These are phyloP conservation scores for Dolomedes plantarius DNA, from an alignment of 2,888 invertebrate genomes.

Conservation along the genomic window DNA sequence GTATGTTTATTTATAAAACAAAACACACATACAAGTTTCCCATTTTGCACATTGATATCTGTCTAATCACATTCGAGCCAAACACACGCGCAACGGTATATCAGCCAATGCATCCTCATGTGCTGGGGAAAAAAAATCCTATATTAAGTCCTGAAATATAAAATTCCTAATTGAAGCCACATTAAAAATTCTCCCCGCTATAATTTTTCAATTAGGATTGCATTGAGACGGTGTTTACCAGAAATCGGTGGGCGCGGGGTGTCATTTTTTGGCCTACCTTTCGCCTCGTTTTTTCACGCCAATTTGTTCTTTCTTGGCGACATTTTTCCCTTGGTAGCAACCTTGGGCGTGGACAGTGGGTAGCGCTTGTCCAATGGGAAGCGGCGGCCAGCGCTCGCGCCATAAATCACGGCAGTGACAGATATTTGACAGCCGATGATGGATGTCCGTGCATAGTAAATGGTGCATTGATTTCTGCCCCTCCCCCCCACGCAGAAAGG, in stretches of 20 bases:
- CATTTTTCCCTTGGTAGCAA: constrained; percentile 34
- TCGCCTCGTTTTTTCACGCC: background rate
- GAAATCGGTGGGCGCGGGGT: background rate
- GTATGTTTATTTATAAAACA: too few relatives aligned
- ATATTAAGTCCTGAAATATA: too few relatives aligned
- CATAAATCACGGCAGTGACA: constrained; percentile 72
- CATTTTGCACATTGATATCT: too few relatives aligned
- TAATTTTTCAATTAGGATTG: background rate
- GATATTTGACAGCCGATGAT: constrained; percentile 72
- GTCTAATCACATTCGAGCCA: too few relatives aligned
- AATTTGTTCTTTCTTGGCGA: constrained; percentile 6
- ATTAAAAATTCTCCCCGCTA: background rate
- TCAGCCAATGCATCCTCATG: too few relatives aligned
- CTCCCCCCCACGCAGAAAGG: constrained; percentile 25
- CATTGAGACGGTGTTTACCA: background rate
- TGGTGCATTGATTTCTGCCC: constrained; percentile 71
- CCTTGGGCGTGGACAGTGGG: constrained; percentile 72
- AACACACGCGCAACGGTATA: too few relatives aligned
- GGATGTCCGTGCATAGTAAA: constrained; percentile 72
- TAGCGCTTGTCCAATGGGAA: constrained; percentile 68
- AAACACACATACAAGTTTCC: too few relatives aligned
- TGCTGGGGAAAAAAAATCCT: too few relatives aligned
- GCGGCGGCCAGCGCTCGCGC: constrained; percentile 65
- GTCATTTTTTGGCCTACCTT: background rate
- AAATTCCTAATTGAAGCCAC: background rate